These are phyloP conservation scores for Numenius arquata DNA, from an alignment of 2,113 vertebrate genomes.

Conservation along the genomic window DNA sequence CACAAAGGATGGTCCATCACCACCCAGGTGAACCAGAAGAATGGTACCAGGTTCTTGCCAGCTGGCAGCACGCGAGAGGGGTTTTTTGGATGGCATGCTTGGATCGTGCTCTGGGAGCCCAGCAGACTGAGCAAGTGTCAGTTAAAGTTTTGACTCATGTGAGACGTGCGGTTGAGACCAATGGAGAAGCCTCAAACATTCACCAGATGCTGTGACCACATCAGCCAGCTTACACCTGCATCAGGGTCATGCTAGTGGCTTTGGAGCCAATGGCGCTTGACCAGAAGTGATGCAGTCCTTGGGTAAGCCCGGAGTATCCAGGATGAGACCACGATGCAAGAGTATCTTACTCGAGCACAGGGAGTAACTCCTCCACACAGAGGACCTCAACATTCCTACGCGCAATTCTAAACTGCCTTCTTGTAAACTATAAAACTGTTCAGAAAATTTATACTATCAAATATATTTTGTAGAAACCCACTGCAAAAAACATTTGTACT, in stretches of 20 bases:
- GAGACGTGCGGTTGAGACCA: rapidly evolving
- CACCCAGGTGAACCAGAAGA: background rate
- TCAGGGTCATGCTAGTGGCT: background rate
- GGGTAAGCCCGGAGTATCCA: rapidly evolving
- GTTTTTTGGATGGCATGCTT: rapidly evolving
- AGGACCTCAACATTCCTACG: background rate
- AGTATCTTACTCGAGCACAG: rapidly evolving
- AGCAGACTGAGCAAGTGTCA: background rate
- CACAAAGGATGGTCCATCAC: rapidly evolving
- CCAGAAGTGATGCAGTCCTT: rapidly evolving
- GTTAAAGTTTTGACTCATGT: background rate
- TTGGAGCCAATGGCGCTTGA: background rate
- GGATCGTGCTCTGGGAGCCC: background rate
- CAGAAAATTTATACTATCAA: background rate
- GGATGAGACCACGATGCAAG: background rate
- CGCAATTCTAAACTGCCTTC: background rate
- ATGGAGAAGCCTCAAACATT: background rate
- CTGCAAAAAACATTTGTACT: background rate
- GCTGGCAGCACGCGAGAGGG: rapidly evolving
- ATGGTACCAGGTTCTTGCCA: background rate
- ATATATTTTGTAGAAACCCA: background rate
- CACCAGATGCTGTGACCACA: background rate
- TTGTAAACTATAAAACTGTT: background rate
- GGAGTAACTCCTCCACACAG: background rate
- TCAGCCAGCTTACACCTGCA: background rate